Conservation (phyloP, 2,113 vertebrate genomes). For the Melanostigma gelatinosum region DNA sequence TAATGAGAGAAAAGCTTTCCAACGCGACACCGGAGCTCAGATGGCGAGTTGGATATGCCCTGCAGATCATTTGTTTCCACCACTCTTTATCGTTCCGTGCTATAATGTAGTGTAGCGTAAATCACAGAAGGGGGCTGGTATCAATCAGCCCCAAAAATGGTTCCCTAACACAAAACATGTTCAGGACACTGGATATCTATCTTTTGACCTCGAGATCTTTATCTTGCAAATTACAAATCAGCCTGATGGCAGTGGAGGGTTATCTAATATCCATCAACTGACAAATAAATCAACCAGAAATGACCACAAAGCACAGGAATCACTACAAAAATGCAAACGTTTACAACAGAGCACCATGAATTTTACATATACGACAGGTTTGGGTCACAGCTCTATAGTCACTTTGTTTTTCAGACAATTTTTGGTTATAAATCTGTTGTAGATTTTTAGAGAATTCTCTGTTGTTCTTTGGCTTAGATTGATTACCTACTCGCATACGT, state of each 20-base stretch:
- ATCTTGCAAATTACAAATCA: slow-evolving; percentile 61
- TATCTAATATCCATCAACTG: slow-evolving; percentile 63
- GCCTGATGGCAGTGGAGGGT: slow-evolving; percentile 38
- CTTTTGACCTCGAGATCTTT: slow-evolving; percentile 56
- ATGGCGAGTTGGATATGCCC: slow-evolving; percentile 32
- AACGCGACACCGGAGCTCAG: slow-evolving; percentile 24
- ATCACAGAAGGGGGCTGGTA: slow-evolving; percentile 52
- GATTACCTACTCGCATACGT: not conserved
- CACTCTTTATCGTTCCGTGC: slow-evolving; percentile 52
- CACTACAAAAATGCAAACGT: slow-evolving; percentile 12
- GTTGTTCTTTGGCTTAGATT: slow-evolving; percentile 32
- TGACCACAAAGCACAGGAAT: slow-evolving; percentile 18
- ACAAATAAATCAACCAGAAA: slow-evolving; percentile 56
- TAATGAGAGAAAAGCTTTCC: slow-evolving; percentile 26
- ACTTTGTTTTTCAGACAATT: slow-evolving; percentile 22
- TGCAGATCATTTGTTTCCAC: slow-evolving; percentile 54
- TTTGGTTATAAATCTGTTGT: slow-evolving; percentile 30
- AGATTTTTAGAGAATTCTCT: slow-evolving; percentile 4
- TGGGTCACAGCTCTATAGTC: slow-evolving; percentile 2
- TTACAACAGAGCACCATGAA: not conserved
- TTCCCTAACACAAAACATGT: slow-evolving; percentile 56
- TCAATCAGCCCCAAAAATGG: slow-evolving; percentile 48
- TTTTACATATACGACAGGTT: slow-evolving; percentile 1
- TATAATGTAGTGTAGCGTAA: slow-evolving; percentile 42
- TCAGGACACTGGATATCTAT: slow-evolving; percentile 51